phyloP scores from a whole-genome alignment of 2,113 vertebrate genomes.

The Actenoides hombroni region DNA sequence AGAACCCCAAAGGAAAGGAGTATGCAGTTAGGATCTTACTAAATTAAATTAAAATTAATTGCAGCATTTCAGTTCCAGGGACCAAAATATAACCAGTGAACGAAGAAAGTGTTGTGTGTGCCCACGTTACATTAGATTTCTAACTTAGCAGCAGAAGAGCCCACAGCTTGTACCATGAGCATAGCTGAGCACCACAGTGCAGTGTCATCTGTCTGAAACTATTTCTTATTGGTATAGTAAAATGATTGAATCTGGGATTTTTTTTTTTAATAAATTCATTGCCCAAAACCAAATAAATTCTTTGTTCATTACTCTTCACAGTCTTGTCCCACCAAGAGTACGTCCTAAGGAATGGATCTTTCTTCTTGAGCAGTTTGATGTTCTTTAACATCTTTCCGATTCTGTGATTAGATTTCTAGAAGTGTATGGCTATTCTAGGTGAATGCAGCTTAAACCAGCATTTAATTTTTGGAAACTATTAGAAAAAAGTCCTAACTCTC shows the following conservation, averaged over 20 bases:
- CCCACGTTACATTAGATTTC: conserved; percentile 29
- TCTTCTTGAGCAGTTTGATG: not conserved
- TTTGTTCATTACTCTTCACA: conserved; percentile 17
- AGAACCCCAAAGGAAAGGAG: conserved; percentile 21
- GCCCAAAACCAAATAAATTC: not conserved
- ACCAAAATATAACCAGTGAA: conserved; percentile 30
- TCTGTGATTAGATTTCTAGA: not conserved
- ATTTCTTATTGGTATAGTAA: not conserved
- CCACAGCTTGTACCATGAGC: not conserved
- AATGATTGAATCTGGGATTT: not conserved
- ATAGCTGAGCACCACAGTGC: conserved; percentile 22
- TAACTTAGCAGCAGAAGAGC: conserved; percentile 31
- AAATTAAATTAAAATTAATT: conserved; percentile 38
- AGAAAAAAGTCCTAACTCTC: not conserved
- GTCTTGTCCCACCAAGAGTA: not conserved
- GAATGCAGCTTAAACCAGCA: not conserved
- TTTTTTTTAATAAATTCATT: not conserved
- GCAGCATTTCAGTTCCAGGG: conserved; percentile 36
- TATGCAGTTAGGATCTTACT: not conserved
- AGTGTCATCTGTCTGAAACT: not conserved
- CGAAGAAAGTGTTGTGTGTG: conserved; percentile 1
- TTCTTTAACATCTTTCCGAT: not conserved
- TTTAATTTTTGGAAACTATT: not conserved
- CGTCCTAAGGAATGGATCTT: conserved; percentile 12
- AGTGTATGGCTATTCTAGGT: not conserved